Percentiles rank a stretch among this genome's conserved stretches.
phyloP scores from a whole-genome alignment of 2,113 vertebrate species.

The Forbesichthys agassizii region DNA sequence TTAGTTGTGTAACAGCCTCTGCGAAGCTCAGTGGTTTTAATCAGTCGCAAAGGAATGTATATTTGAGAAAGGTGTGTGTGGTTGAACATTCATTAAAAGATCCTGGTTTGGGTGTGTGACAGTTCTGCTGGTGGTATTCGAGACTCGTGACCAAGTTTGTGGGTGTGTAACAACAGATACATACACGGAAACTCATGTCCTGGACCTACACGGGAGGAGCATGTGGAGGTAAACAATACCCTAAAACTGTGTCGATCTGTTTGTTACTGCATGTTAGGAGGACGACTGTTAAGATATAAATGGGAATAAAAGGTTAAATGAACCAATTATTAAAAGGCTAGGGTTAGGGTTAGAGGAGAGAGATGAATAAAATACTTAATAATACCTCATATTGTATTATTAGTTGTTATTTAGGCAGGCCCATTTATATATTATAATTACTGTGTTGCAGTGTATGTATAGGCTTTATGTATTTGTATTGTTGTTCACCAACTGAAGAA shows the following conservation, averaged over 20 bases:
- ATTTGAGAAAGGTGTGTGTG: conserved; percentile 82
- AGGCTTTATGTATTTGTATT: no score
- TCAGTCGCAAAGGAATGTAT: conserved; percentile 70
- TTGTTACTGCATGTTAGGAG: no score
- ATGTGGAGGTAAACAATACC: conserved; percentile 61
- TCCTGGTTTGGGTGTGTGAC: conserved; percentile 81
- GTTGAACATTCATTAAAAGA: conserved; percentile 80
- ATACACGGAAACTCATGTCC: conserved; percentile 61
- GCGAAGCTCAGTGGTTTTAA: conserved; percentile 66
- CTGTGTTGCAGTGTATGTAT: no score
- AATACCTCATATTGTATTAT: no score
- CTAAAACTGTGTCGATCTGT: conserved; percentile 54
- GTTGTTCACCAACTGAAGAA: no score
- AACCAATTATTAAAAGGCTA: no score
- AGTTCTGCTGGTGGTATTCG: conserved; percentile 4
- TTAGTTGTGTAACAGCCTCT: not conserved
- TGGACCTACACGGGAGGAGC: conserved; percentile 52
- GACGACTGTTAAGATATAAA: no score
- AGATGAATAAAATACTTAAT: no score
- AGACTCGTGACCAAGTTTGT: conserved; percentile 18
- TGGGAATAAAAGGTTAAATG: no score
- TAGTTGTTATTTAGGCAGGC: no score
- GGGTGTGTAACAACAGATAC: conserved; percentile 43
- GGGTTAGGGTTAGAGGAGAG: no score
- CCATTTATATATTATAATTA: no score